phyloP scores from a whole-genome alignment of 2,797 vertebrate species.

The Falco biarmicus region DNA sequence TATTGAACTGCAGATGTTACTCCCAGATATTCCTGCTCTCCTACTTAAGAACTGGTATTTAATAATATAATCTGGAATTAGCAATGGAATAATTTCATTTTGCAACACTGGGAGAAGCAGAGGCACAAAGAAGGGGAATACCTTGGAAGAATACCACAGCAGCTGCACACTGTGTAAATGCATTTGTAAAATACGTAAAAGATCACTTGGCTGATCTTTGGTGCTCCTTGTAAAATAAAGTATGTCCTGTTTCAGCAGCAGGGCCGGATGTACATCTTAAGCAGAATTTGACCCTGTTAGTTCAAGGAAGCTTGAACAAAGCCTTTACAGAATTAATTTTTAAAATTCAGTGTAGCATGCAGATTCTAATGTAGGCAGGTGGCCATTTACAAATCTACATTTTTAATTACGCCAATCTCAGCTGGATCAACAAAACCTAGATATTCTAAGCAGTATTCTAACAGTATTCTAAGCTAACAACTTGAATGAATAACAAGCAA shows the following conservation, averaged over 20 bases:
- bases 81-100: conserved; percentile 16
- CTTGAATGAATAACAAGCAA: background rate
- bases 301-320: conserved; percentile 24
- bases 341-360: background rate
- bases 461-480: background rate
- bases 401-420: background rate
- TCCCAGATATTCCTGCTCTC: background rate
- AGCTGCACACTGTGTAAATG: conserved; percentile 35
- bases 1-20: background rate
- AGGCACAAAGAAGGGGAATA: conserved; percentile 43
- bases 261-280: background rate
- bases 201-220: conserved; percentile 32
- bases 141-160: conserved; percentile 40
- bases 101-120: background rate
- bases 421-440: fast-evolving
- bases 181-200: conserved; percentile 26
- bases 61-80: conserved; percentile 20
- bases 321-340: background rate
- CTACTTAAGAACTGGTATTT: background rate
- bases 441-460: background rate
- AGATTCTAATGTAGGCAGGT: background rate
- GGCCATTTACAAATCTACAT: background rate
- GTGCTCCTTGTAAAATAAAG: conserved; percentile 6
- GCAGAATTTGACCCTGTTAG: conserved; percentile 2
- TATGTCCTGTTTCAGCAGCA: conserved; percentile 20